phyloP scores from a whole-genome alignment of 2,888 invertebrate species.

The Incurvaria masculella region DNA sequence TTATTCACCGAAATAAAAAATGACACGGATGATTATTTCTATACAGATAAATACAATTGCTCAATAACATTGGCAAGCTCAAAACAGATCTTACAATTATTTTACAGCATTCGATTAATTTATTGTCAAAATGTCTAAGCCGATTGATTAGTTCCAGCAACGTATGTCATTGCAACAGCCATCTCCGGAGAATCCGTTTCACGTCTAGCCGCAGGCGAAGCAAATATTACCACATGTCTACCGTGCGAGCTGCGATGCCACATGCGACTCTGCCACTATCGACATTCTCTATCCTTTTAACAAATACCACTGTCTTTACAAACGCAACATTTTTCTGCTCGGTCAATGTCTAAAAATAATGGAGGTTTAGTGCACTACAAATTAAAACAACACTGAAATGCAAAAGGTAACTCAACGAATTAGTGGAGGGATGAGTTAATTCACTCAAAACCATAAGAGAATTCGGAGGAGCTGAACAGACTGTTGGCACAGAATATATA shows the following conservation, averaged over 20 bases:
- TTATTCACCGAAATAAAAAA: no score
- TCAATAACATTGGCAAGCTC: background rate
- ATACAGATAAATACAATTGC: no score
- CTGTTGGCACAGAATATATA: no score
- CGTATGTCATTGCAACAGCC: background rate
- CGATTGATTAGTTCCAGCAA: background rate
- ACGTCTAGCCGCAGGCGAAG: background rate
- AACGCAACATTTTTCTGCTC: constrained; percentile 57
- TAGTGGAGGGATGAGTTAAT: constrained; percentile 43
- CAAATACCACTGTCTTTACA: constrained; percentile 11
- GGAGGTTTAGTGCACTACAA: constrained; percentile 33
- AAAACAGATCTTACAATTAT: background rate
- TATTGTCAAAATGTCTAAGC: background rate
- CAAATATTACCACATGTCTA: background rate
- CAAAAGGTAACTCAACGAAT: constrained; percentile 33
- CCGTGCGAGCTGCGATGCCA: background rate
- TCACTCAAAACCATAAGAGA: constrained; percentile 22
- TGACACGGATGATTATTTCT: no score
- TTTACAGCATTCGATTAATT: background rate
- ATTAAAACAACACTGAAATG: constrained; percentile 50
- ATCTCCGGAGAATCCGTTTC: background rate
- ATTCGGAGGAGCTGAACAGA: constrained; percentile 1
- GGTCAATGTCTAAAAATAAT: constrained; percentile 49
- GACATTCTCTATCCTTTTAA: background rate
- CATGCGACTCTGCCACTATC: background rate